phyloP scores from a whole-genome alignment of 1,140 invertebrate genomes.

The Pantala flavescens region DNA sequence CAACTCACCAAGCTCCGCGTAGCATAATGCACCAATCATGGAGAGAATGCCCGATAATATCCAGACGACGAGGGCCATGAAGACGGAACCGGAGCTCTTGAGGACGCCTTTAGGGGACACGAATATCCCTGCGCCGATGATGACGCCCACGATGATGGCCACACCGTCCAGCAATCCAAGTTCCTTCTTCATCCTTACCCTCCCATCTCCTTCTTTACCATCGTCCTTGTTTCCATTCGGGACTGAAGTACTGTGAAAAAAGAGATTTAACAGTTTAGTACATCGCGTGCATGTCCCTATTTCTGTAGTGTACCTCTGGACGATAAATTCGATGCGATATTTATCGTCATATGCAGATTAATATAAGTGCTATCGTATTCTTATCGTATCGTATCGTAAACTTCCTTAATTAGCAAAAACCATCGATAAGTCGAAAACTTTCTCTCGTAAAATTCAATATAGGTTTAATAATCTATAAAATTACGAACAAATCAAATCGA shows the following conservation, averaged over 20 bases:
- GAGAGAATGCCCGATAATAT: constrained; percentile 72
- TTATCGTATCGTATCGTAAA: no score
- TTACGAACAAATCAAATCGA: no score
- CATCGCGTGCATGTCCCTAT: no score
- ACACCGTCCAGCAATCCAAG: constrained; percentile 81
- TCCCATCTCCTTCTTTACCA: constrained; percentile 16
- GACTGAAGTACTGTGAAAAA: not conserved
- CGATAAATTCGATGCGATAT: no score
- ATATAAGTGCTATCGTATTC: no score
- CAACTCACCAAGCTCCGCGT: constrained; percentile 81
- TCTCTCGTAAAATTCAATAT: no score
- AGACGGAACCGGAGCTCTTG: constrained; percentile 73
- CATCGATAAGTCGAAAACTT: no score
- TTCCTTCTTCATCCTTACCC: constrained; percentile 60
- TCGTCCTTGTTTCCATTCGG: not conserved
- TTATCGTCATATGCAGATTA: no score
- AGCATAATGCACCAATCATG: constrained; percentile 84
- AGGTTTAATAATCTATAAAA: no score
- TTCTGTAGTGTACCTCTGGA: no score
- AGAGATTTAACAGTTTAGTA: no score
- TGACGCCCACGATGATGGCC: constrained; percentile 85
- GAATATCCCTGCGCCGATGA: constrained; percentile 81
- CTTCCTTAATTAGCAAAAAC: no score
- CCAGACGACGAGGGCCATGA: constrained; percentile 83
- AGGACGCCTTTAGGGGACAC: constrained; percentile 93